phyloP scores from a whole-genome alignment of 2,797 vertebrate genomes.

The Oceanodroma leucorhoa region DNA sequence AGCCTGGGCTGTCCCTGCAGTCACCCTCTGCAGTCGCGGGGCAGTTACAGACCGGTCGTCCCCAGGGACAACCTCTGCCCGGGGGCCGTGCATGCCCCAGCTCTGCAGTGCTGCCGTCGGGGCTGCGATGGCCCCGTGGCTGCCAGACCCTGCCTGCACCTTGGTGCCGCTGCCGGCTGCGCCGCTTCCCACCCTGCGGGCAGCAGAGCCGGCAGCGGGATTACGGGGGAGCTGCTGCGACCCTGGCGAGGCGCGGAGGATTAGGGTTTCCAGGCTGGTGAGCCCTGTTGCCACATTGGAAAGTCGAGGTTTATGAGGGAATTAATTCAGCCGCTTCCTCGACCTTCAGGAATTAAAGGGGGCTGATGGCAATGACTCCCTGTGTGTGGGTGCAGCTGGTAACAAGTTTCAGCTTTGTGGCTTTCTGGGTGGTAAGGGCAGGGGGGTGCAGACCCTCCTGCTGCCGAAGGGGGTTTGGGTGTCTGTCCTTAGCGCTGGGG shows the following conservation, averaged over 20 bases:
- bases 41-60: fast-evolving
- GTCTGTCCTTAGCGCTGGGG: not conserved
- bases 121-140: not conserved
- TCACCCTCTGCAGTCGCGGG: not conserved
- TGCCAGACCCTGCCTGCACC: not conserved
- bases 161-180: not conserved
- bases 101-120: not conserved
- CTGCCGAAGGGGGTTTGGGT: fast-evolving
- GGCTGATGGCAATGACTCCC: not conserved
- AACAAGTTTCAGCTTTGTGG: not conserved
- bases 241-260: not conserved
- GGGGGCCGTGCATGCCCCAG: not conserved
- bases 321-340: slow-evolving; percentile 51
- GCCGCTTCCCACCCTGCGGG: not conserved
- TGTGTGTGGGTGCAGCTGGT: not conserved
- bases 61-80: not conserved
- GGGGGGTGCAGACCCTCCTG: fast-evolving
- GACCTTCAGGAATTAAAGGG: not conserved
- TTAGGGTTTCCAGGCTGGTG: slow-evolving; percentile 73
- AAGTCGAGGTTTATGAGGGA: slow-evolving; percentile 55
- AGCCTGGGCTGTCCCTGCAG: not conserved
- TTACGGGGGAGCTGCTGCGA: not conserved
- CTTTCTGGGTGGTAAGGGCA: not conserved
- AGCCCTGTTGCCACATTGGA: slow-evolving; percentile 42
- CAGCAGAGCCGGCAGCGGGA: not conserved